A percentile compares a stretch with the other conserved stretches of the same genome.
These are phyloP conservation scores for Ictalurus furcatus DNA, from an alignment of 2,113 vertebrate genomes.

Conservation along the genomic window DNA sequence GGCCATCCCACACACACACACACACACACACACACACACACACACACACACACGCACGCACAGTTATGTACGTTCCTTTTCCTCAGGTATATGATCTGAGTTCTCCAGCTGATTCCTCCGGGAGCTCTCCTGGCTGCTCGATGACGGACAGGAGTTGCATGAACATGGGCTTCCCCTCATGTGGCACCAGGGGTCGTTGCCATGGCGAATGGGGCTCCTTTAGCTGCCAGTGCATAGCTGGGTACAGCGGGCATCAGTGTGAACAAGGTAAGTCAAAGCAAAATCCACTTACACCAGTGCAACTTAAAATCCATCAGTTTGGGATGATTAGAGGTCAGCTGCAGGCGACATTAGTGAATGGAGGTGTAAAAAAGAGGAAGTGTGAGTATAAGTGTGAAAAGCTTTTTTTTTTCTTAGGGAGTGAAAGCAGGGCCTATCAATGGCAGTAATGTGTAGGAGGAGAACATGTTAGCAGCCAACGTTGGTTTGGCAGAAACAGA, in stretches of 20 bases:
- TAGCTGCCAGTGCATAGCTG: conserved; percentile 80
- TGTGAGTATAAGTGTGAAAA: background rate
- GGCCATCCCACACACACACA: too few relatives aligned
- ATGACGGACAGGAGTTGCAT: conserved; percentile 82
- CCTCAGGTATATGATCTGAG: conserved; percentile 81
- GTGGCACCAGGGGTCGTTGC: conserved; percentile 78
- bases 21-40: background rate
- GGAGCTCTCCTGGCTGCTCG: conserved; percentile 81
- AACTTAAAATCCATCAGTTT: background rate
- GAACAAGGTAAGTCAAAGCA: conserved; percentile 75
- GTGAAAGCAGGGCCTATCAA: conserved; percentile 23
- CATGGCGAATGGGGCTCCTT: conserved; percentile 83
- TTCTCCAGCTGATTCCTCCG: conserved; percentile 78
- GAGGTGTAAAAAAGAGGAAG: conserved; percentile 3
- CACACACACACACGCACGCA: background rate
- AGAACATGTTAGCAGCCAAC: conserved; percentile 13
- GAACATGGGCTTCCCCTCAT: conserved; percentile 79
- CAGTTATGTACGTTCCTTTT: background rate
- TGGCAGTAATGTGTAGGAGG: conserved; percentile 45
- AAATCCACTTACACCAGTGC: background rate
- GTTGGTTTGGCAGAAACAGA: conserved; percentile 31
- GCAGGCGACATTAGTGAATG: conserved; percentile 10
- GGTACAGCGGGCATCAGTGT: conserved; percentile 80
- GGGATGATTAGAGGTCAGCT: background rate
- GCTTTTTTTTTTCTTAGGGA: background rate